A percentile compares a stretch with the other conserved stretches of the same genome.
Evolutionary conservation across 2,888 invertebrate species (phyloP).

Genomic region (Nezara viridula): DNA sequence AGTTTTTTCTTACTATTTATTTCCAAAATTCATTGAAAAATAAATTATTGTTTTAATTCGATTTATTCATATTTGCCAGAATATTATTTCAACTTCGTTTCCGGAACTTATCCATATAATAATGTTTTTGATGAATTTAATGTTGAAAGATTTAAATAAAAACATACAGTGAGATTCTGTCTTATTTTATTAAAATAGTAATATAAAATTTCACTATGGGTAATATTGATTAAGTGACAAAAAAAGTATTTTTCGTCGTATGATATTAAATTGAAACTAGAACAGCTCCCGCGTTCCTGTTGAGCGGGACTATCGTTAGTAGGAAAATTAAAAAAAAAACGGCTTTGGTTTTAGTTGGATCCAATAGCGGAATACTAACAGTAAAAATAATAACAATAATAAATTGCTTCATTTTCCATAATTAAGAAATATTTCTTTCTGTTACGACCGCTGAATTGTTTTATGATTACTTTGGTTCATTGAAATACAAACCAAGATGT

Average conservation of each 20-base stretch:
- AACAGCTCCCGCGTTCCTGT: conserved; percentile 28
- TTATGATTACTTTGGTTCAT: conserved; percentile 12
- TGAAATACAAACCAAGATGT: conserved; percentile 65
- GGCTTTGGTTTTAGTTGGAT: not conserved
- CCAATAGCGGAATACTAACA: not conserved
- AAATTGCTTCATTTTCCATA: not conserved
- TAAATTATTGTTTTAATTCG: not conserved
- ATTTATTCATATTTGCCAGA: not conserved
- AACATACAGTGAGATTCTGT: not conserved
- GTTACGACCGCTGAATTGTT: not conserved
- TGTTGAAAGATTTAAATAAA: not conserved
- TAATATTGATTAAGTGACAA: not conserved
- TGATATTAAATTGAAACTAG: conserved; percentile 4
- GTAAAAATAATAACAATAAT: not conserved
- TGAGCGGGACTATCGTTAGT: not conserved
- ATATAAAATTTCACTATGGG: not conserved
- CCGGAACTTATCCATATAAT: not conserved
- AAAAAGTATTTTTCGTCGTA: not conserved
- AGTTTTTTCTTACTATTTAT: not conserved
- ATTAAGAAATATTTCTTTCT: conserved; percentile 11
- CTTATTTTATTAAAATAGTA: conserved; percentile 3
- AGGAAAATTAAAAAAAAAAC: conserved; percentile 8
- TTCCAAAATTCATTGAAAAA: not conserved
- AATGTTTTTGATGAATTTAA: not conserved
- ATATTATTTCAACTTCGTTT: not conserved